phyloP scores from a whole-genome alignment of 2,888 invertebrate genomes.

The Dicyrtomina minuta region DNA sequence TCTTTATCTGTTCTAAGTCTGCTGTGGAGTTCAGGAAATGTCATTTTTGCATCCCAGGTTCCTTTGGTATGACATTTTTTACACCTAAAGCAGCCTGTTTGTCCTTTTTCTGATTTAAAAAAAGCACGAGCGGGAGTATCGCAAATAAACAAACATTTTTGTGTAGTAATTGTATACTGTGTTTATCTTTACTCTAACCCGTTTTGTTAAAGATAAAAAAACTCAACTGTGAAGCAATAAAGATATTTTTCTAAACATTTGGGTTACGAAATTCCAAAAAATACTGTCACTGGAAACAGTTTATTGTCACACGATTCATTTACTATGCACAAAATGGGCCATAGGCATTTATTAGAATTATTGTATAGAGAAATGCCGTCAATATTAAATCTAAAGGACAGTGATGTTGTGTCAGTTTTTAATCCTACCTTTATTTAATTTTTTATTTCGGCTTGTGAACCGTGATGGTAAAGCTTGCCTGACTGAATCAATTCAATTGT shows the following conservation, averaged over 20 bases:
- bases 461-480: slow-evolving; percentile 24
- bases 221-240: slow-evolving; percentile 1
- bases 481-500: not conserved
- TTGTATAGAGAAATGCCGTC: slow-evolving; percentile 24
- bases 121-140: slow-evolving; percentile 37
- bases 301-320: not conserved
- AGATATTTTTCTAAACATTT: slow-evolving; percentile 2
- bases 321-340: slow-evolving; percentile 30
- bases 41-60: slow-evolving; percentile 10
- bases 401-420: not conserved
- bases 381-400: slow-evolving; percentile 24
- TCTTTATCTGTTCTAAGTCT: not conserved
- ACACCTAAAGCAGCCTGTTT: slow-evolving; percentile 28
- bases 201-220: not conserved
- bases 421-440: not conserved
- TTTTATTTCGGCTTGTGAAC: slow-evolving; percentile 6
- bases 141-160: slow-evolving; percentile 24
- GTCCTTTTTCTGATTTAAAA: slow-evolving; percentile 22
- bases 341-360: slow-evolving; percentile 18
- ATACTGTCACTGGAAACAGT: slow-evolving; percentile 26
- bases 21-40: not conserved
- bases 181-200: not conserved
- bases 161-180: not conserved
- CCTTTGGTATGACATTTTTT: slow-evolving; percentile 27
- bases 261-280: slow-evolving; percentile 26